Evolutionary conservation across 2,797 vertebrate species (phyloP).

Genomic region (Garrulus glandarius): DNA sequence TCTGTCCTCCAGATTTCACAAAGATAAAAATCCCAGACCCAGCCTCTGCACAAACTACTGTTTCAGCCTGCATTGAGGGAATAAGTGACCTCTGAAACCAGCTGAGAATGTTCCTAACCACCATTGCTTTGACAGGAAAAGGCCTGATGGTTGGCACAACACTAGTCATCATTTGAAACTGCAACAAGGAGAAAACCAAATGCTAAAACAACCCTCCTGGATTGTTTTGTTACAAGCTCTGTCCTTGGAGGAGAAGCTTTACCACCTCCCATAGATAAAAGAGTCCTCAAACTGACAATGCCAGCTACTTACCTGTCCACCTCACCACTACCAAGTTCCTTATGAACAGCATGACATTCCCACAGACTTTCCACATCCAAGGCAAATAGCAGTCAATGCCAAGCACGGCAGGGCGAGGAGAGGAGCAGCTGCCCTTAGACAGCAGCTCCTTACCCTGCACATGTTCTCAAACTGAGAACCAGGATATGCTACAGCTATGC

Average conservation of each 20-base stretch:
- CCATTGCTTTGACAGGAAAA: not conserved
- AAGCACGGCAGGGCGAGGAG: not conserved
- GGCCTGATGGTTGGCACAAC: not conserved
- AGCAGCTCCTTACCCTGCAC: not conserved
- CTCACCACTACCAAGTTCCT: not conserved
- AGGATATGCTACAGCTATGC: not conserved
- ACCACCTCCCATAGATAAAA: not conserved
- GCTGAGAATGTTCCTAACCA: not conserved
- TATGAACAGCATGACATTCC: not conserved
- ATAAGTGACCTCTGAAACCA: not conserved
- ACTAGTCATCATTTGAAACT: not conserved
- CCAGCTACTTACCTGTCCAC: not conserved
- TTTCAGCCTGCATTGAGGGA: not conserved
- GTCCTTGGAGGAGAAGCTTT: not conserved
- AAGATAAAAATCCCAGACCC: not conserved
- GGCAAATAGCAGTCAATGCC: accelerated
- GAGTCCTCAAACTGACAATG: not conserved
- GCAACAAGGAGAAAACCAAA: not conserved
- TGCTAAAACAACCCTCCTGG: not conserved
- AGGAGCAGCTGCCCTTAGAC: not conserved
- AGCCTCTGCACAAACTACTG: not conserved
- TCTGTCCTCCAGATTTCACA: not conserved
- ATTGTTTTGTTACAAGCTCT: not conserved
- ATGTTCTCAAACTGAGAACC: not conserved
- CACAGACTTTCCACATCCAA: not conserved